phyloP scores from a whole-genome alignment of 2,888 invertebrate genomes.

The Temnothorax unifasciatus region DNA sequence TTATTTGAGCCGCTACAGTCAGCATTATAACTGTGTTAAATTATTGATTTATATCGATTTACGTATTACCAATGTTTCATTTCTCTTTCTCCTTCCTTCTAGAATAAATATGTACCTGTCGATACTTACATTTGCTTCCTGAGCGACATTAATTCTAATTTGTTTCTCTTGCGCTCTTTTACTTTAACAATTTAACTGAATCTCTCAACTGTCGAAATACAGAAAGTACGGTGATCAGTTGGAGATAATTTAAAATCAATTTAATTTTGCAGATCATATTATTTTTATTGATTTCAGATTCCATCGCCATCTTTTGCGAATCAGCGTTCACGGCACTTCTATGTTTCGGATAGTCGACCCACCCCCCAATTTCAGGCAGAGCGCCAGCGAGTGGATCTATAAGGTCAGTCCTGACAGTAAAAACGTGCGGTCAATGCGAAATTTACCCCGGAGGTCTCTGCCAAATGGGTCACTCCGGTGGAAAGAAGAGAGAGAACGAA shows the following conservation, averaged over 20 bases:
- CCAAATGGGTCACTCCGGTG: constrained; percentile 77
- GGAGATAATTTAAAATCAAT: not conserved
- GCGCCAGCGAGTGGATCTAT: constrained; percentile 82
- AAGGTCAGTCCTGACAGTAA: constrained; percentile 81
- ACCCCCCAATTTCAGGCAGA: constrained; percentile 81
- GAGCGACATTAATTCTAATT: constrained; percentile 16
- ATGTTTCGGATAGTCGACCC: constrained; percentile 83
- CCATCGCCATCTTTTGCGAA: constrained; percentile 57
- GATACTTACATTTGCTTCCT: not conserved
- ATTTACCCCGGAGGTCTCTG: constrained; percentile 69
- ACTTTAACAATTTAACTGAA: not conserved
- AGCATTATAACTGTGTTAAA: constrained; percentile 18
- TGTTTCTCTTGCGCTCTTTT: not conserved
- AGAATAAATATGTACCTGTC: constrained; percentile 14
- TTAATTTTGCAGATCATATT: not conserved
- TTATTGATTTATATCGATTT: constrained; percentile 42
- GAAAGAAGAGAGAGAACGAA: constrained; percentile 54
- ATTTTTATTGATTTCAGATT: constrained; percentile 54
- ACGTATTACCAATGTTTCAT: constrained; percentile 14
- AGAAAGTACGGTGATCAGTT: not conserved
- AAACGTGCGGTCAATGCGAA: constrained; percentile 75
- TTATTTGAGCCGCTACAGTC: constrained; percentile 22
- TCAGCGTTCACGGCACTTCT: constrained; percentile 80
- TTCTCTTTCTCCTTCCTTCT: not conserved
- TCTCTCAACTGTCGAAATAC: not conserved